phyloP scores from a whole-genome alignment of 1,140 invertebrate species.

The Hypsibius dujardini region DNA sequence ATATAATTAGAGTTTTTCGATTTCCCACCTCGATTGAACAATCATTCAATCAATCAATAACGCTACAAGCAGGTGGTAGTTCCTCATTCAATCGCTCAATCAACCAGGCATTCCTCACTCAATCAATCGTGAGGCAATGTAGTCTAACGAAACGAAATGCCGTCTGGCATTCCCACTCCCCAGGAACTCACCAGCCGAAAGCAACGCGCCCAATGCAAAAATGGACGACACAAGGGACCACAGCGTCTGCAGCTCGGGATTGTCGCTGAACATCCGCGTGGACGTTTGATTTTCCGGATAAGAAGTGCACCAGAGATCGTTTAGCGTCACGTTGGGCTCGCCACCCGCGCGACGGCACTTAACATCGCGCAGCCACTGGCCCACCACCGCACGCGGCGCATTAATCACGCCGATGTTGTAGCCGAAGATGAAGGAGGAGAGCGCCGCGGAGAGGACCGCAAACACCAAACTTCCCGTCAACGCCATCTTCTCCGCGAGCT shows the following conservation, averaged over 20 bases:
- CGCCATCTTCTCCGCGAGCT: background rate
- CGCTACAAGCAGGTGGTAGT: too few relatives aligned
- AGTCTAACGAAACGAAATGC: too few relatives aligned
- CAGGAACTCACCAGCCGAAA: background rate
- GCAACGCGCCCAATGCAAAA: background rate
- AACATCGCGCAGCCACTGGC: background rate
- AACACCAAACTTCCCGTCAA: slow-evolving; percentile 10
- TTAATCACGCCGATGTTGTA: slow-evolving; percentile 77
- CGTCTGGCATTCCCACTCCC: too few relatives aligned
- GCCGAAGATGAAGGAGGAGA: slow-evolving; percentile 34
- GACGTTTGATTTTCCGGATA: background rate
- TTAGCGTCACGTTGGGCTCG: background rate
- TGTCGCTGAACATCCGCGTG: background rate
- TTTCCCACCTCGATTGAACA: too few relatives aligned
- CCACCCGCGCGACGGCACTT: background rate
- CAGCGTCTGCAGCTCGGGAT: background rate
- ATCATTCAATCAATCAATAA: too few relatives aligned
- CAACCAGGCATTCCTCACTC: too few relatives aligned
- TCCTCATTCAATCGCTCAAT: too few relatives aligned
- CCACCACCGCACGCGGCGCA: slow-evolving; percentile 40
- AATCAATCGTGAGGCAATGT: too few relatives aligned
- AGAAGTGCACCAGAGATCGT: background rate
- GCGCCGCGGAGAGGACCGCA: slow-evolving; percentile 10
- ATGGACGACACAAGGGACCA: slow-evolving; percentile 15
- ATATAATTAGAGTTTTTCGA: too few relatives aligned